Evolutionary conservation across 2,888 invertebrate genomes (phyloP).

Genomic region (Conistra vaccinii): DNA sequence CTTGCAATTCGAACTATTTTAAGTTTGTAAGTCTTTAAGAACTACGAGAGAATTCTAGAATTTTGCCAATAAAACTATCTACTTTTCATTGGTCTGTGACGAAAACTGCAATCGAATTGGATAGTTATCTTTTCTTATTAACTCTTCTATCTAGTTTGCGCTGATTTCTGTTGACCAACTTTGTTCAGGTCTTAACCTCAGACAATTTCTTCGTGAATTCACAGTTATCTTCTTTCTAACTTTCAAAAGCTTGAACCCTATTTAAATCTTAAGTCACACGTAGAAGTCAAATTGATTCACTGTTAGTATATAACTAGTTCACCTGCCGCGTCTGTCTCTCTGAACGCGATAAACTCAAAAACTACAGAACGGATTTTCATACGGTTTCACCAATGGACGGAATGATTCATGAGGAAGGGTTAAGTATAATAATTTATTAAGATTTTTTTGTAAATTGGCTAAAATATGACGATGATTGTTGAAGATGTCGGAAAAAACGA

Average conservation of each 20-base stretch:
- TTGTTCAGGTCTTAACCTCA: background rate
- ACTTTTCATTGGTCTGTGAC: background rate
- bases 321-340: no score
- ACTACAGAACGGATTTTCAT: no score
- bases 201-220: background rate
- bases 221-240: background rate
- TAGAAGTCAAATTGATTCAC: background rate
- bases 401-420: no score
- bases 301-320: no score
- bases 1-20: background rate
- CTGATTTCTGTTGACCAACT: background rate
- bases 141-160: background rate
- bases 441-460: no score
- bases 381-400: no score
- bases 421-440: no score
- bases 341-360: no score
- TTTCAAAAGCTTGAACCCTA: background rate
- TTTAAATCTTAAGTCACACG: background rate
- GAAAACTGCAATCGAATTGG: background rate
- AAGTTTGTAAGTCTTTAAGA: background rate
- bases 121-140: background rate
- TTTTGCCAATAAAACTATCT: conserved; percentile 20
- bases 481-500: no score
- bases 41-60: background rate
- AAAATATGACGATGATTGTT: no score